Evolutionary conservation across 2,113 vertebrate genomes (phyloP).

Genomic region (Ammospiza nelsoni): DNA sequence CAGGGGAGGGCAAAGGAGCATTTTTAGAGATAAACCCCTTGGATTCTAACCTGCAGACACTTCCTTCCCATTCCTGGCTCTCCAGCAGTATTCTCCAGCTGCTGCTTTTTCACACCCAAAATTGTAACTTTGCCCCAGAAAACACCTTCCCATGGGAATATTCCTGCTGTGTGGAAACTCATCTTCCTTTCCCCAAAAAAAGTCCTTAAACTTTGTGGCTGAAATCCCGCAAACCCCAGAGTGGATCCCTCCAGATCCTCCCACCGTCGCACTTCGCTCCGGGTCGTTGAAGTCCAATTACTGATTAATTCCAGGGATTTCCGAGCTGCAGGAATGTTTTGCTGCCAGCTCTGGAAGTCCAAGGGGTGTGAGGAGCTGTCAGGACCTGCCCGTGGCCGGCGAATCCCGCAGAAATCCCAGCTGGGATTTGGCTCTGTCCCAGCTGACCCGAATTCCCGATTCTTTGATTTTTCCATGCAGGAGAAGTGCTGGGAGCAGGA

Average conservation of each 20-base stretch:
- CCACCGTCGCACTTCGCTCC: background rate
- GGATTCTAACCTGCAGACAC: background rate
- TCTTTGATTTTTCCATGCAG: background rate
- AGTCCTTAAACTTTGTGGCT: background rate
- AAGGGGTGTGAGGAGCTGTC: background rate
- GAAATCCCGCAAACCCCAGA: background rate
- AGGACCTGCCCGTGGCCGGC: background rate
- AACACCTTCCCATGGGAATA: background rate
- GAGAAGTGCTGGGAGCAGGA: background rate
- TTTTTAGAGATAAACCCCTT: background rate
- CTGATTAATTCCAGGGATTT: background rate
- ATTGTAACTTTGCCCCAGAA: background rate
- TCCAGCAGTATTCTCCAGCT: background rate
- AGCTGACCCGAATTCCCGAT: background rate
- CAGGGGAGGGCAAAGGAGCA: rapidly evolving
- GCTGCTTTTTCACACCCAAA: background rate
- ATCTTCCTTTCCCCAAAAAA: background rate
- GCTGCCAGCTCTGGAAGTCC: background rate
- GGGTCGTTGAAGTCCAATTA: background rate
- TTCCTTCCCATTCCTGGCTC: background rate
- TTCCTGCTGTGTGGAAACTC: background rate
- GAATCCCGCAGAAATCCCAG: no score
- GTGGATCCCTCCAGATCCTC: background rate
- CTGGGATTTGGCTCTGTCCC: background rate
- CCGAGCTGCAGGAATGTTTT: background rate